Evolutionary conservation across 2,797 vertebrate species (phyloP), one percentile per base, ranked within the genome.

Genomic region (Pogonophryne albipinna): DNA sequence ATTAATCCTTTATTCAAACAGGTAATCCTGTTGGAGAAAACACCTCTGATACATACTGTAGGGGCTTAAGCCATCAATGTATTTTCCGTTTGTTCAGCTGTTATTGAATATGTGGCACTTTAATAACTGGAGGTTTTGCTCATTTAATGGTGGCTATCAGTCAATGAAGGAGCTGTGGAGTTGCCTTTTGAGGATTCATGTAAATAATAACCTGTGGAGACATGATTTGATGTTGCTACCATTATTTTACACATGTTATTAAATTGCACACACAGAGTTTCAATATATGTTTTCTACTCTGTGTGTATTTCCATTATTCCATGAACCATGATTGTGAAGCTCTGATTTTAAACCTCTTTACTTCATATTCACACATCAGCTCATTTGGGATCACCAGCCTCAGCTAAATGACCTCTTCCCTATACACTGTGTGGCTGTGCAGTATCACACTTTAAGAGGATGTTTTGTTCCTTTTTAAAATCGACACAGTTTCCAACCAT

Each of bases 1-100:
- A 71, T 78, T 72, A 85, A 83, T 88, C 78, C 66, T 74, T 80
- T 47, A 76, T 78, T 85, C 47, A 82, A 69, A 82, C 76, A 82
- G 69, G 76, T 83, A 88, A 88, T 80, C 73, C 60, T 67, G 49
- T 75, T 73, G 46, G 62, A 34, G 23, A 71, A 74, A 76, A 78
- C 53, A 49, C 51, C 63, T 63, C 41, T 52, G 50, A 66, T 66
- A 52, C 71, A 55, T 63, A n/a, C n/a, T n/a, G n/a, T n/a, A 31
- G 14, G 8, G 55, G 19, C 23, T 59, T 0, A 16, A 47, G 17
- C 10, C n/a, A 46, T 4, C 34, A 31, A 16, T 13, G 0, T 2
- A 27, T 66, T 45, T 38, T 4, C 53, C 62, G 46, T 50, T 16
- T 53, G 47, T 4, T 19, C 19, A 61, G 1, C 23, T 55, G 17